Evolutionary conservation across 2,797 vertebrate species (phyloP).

Genomic region (Acrossocheilus wenchowensis): DNA sequence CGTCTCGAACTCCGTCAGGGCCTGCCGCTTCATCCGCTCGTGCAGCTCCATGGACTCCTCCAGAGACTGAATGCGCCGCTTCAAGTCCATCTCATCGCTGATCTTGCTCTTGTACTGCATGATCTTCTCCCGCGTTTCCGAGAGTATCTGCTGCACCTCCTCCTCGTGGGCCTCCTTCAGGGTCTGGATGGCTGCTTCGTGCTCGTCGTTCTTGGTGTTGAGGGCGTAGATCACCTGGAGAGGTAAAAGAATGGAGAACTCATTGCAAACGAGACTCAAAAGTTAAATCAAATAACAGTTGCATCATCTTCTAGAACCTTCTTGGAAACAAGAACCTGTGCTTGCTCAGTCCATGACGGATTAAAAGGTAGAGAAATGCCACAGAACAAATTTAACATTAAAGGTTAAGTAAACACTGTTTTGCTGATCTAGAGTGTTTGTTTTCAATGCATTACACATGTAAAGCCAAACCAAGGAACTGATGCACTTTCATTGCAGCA

Average conservation of each 20-base stretch:
- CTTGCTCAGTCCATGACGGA: neutral
- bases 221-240: constrained; percentile 96
- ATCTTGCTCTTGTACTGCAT: constrained; percentile 93
- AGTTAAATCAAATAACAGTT: neutral
- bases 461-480: constrained; percentile 14
- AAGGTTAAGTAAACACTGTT: constrained; percentile 39
- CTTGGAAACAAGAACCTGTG: neutral
- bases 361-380: neutral
- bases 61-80: constrained; percentile 91
- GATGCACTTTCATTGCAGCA: neutral
- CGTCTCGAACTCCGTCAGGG: constrained; percentile 93
- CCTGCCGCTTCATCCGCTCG: constrained; percentile 94
- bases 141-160: constrained; percentile 97
- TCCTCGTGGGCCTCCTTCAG: constrained; percentile 98
- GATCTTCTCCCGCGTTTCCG: constrained; percentile 96
- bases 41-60: constrained; percentile 97
- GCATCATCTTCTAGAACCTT: neutral
- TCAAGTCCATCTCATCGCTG: constrained; percentile 94
- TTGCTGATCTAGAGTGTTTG: constrained; percentile 31
- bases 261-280: neutral
- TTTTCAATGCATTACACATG: constrained; percentile 29
- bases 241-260: constrained; percentile 33
- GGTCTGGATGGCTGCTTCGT: constrained; percentile 93
- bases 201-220: constrained; percentile 98
- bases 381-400: constrained; percentile 16